Conservation (phyloP, 2,113 vertebrate genomes). For the Nibea coibor region DNA sequence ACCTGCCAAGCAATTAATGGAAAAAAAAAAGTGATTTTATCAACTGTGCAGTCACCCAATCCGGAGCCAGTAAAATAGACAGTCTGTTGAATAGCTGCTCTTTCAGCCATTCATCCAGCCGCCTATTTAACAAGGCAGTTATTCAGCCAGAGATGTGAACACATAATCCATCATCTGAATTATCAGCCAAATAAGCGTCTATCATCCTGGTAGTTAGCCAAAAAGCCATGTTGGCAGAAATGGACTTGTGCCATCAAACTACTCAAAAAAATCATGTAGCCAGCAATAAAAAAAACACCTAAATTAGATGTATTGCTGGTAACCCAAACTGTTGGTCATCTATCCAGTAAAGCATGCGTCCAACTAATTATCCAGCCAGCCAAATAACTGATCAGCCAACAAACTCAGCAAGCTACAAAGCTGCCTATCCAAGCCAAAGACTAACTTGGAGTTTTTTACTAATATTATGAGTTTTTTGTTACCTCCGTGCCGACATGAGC, state of each 20-base stretch:
- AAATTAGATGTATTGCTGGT: neutral
- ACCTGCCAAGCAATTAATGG: neutral
- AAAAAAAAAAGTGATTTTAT: neutral
- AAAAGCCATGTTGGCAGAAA: neutral
- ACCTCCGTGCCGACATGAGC: too few species aligned
- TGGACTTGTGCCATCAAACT: neutral
- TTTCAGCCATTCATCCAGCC: neutral
- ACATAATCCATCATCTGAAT: neutral
- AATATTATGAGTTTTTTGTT: too few species aligned
- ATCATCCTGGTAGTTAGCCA: neutral
- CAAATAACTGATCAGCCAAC: neutral
- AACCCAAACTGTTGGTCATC: neutral
- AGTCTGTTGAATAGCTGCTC: neutral
- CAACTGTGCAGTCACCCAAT: neutral
- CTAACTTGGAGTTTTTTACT: neutral
- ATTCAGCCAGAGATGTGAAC: neutral
- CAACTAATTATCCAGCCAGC: neutral
- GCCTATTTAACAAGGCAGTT: neutral
- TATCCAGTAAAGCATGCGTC: neutral
- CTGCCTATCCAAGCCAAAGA: neutral
- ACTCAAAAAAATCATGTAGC: constrained; percentile 3
- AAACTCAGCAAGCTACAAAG: neutral
- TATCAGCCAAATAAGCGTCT: neutral
- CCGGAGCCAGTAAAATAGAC: neutral
- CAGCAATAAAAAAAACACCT: neutral